Evolutionary conservation across 2,113 vertebrate genomes (phyloP).

Genomic region (Crypturellus undulatus): DNA sequence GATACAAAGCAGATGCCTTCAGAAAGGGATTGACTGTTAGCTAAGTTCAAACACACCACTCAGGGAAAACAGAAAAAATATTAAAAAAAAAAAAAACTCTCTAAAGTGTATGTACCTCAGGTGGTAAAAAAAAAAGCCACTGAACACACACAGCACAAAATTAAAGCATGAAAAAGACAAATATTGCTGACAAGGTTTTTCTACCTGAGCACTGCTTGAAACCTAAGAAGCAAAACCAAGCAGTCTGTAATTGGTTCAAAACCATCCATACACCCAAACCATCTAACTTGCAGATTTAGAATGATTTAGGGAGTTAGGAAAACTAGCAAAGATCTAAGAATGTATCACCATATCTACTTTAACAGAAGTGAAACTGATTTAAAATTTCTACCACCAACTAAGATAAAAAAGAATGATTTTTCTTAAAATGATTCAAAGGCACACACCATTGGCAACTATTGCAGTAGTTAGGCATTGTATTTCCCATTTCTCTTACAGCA

Average conservation of each 20-base stretch:
- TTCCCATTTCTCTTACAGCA: constrained; percentile 17
- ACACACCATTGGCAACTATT: constrained; percentile 45
- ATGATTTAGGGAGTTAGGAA: neutral
- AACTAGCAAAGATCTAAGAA: constrained; percentile 2
- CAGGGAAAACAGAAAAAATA: neutral
- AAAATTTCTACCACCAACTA: neutral
- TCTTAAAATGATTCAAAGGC: constrained; percentile 5
- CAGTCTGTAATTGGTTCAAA: neutral
- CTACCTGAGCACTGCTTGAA: neutral
- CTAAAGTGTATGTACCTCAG: neutral
- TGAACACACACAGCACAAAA: neutral
- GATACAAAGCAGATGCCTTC: constrained; percentile 6
- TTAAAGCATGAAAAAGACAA: neutral
- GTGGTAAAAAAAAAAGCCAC: neutral
- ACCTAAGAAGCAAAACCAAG: neutral
- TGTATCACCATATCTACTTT: neutral
- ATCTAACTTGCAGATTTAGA: neutral
- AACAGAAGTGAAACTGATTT: neutral
- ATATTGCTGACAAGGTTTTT: neutral
- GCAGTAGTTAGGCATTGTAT: constrained; percentile 4
- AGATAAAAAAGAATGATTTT: neutral
- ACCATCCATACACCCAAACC: neutral
- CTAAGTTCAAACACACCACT: constrained; percentile 5
- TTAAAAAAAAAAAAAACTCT: neutral
- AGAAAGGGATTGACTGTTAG: neutral